These are phyloP conservation scores for Lottia gigantea DNA, from an alignment of 2,888 invertebrate species.

Conservation along the genomic window DNA sequence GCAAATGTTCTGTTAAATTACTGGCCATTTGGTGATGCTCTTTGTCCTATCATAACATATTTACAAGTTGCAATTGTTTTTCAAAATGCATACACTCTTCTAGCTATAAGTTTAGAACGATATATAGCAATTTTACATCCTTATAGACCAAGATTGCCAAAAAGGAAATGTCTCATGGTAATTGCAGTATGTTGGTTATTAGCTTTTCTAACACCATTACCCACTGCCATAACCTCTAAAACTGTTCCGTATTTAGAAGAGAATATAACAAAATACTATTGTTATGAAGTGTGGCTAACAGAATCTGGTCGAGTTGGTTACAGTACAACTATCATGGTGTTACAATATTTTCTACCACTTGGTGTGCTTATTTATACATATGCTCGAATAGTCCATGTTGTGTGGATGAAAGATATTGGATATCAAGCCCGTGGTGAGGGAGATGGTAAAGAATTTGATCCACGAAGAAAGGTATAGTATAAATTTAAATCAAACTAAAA, in stretches of 20 bases:
- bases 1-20: conserved; percentile 81
- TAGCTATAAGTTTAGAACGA: conserved; percentile 89
- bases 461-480: background rate
- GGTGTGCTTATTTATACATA: conserved; percentile 85
- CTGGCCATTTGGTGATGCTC: conserved; percentile 86
- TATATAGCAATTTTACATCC: conserved; percentile 92
- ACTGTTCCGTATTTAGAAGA: conserved; percentile 23
- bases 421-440: background rate
- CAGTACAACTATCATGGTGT: conserved; percentile 79
- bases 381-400: conserved; percentile 83
- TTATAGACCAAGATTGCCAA: conserved; percentile 81
- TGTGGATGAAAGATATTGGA: conserved; percentile 82
- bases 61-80: conserved; percentile 73
- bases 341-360: conserved; percentile 86
- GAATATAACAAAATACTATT: background rate
- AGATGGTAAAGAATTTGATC: conserved; percentile 8
- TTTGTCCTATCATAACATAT: conserved; percentile 86
- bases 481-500: no score
- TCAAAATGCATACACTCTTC: conserved; percentile 87
- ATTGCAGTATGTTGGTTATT: conserved; percentile 80
- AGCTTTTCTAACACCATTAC: conserved; percentile 82
- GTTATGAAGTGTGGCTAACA: conserved; percentile 21
- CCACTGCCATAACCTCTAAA: conserved; percentile 80
- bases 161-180: conserved; percentile 76
- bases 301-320: conserved; percentile 68